Base-by-base conservation (phyloP, 2,113 vertebrate genomes). In the Lutjanus erythropterus region DNA sequence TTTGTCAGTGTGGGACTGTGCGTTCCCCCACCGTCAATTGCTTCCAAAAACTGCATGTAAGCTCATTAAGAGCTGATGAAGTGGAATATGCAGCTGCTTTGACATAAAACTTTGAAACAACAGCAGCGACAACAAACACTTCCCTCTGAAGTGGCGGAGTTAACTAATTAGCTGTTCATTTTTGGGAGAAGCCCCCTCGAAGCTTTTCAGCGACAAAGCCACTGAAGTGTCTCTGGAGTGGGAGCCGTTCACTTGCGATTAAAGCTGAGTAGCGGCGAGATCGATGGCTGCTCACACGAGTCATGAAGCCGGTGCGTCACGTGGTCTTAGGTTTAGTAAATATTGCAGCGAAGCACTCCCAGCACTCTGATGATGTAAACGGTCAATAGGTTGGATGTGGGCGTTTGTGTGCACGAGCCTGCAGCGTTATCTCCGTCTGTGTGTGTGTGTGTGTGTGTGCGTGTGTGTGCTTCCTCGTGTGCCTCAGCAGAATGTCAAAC, bases 141-240 rank as follows among this genome's bases (percentile, higher is more conserved):
- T 53, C 67, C 31, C 41, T 78, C 21, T 25, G 21, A 82, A 41
- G 59, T 29, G 12, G 11, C 1, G 9, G 71, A 68, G 49, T 74
- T 56, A 60, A 75, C 71, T 69, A 81, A 86, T 83, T 74, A 79
- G 71, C 39, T 11, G 41, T 41, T 78, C 31, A 27, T 70, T 83
- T 35, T 82, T 68, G 37, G 25, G 71, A 65, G 64, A 58, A 52
- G 35, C 27, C 39, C 39, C 61, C 18, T 42, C 3, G 19, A 35
- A 67, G 44, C 56, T 49, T 44, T 59, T 75, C 46, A 62, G 58
- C 47, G 18, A 25, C n/a, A 23, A 21, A 72, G 55, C 46, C 23
- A 52, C 60, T 42, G 5, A 69, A 69, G 58, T 44, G 61, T 74
- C 64, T 77, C 44, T 41, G 0, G 42, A 78, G 72, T 81, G 25